A percentile compares a stretch with the other conserved stretches of the same genome.
Conservation (phyloP, 2,113 vertebrate species). For the Polypterus senegalus region DNA sequence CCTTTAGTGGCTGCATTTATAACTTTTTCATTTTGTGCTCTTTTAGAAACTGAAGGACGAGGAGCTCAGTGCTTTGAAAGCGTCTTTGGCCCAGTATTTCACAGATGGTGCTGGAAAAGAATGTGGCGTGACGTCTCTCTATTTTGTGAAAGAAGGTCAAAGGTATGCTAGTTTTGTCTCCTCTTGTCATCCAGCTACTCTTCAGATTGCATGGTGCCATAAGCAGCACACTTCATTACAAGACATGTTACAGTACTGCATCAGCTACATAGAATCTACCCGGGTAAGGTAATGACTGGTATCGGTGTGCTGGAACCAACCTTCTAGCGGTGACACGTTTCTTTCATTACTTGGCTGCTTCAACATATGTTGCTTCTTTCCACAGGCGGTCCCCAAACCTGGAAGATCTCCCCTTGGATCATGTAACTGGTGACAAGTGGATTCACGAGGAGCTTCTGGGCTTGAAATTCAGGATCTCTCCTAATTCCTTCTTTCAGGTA, state of each 20-base stretch:
- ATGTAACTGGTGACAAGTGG: conserved; percentile 67
- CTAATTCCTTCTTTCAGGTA: conserved; percentile 94
- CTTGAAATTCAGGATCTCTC: conserved; percentile 81
- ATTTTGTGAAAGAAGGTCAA: conserved; percentile 85
- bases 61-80: conserved; percentile 57
- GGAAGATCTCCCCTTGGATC: conserved; percentile 76
- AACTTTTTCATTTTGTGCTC: neutral
- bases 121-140: conserved; percentile 74
- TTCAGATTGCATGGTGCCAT: too few species aligned
- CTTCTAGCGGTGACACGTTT: neutral
- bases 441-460: conserved; percentile 83
- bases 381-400: conserved; percentile 70
- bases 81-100: conserved; percentile 62
- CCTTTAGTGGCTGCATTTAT: too few species aligned
- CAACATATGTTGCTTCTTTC: neutral
- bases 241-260: too few species aligned
- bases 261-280: too few species aligned
- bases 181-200: too few species aligned
- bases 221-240: too few species aligned
- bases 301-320: neutral
- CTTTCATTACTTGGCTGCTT: neutral
- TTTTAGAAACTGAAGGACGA: conserved; percentile 67
- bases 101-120: conserved; percentile 63
- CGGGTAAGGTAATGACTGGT: too few species aligned
- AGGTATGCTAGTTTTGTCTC: conserved; percentile 42